A percentile compares a stretch with the other conserved stretches of the same genome.
Conservation (phyloP, 2,888 invertebrate species). For the Ochlodes sylvanus region DNA sequence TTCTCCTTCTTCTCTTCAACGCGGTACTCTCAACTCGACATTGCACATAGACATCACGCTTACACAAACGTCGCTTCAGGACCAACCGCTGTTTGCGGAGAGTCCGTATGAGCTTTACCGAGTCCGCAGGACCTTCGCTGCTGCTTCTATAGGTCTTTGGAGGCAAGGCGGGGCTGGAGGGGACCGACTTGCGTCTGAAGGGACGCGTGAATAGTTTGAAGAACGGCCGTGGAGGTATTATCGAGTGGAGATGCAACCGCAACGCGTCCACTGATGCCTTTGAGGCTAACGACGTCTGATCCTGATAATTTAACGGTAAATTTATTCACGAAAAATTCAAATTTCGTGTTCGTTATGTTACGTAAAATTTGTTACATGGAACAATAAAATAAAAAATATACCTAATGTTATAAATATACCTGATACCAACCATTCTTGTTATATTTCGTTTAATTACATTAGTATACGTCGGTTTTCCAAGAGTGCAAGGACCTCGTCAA, state of each 20-base stretch:
- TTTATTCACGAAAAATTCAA: neutral
- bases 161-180: constrained; percentile 86
- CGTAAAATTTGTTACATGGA: no score
- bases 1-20: constrained; percentile 61
- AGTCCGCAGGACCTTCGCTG: constrained; percentile 79
- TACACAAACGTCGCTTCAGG: constrained; percentile 71
- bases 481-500: neutral
- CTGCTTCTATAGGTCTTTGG: constrained; percentile 81
- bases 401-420: no score
- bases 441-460: neutral
- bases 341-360: neutral
- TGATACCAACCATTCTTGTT: no score
- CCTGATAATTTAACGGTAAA: constrained; percentile 62
- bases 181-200: constrained; percentile 88
- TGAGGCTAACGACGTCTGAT: constrained; percentile 82
- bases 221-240: constrained; percentile 84
- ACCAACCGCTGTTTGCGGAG: constrained; percentile 68
- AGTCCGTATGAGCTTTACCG: constrained; percentile 71
- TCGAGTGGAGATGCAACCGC: constrained; percentile 84
- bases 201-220: constrained; percentile 88
- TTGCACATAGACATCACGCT: constrained; percentile 79
- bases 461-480: neutral
- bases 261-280: constrained; percentile 79
- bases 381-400: no score
- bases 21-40: constrained; percentile 67